Evolutionary conservation across 2,888 invertebrate species (phyloP).

Genomic region (Zeuzera pyrina): DNA sequence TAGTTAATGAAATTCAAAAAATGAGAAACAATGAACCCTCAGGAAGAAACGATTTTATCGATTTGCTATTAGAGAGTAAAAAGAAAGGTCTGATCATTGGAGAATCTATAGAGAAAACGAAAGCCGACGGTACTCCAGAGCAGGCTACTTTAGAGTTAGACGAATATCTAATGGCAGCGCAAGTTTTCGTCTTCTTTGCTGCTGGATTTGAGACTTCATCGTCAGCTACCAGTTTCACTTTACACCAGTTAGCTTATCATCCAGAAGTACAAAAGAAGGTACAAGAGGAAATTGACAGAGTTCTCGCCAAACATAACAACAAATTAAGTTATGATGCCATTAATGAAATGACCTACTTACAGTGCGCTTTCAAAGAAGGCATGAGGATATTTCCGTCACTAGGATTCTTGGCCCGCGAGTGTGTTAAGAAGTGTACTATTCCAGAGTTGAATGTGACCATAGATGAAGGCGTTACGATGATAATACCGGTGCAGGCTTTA

Average conservation of each 20-base stretch:
- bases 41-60: slow-evolving; percentile 39
- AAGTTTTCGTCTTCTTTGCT: slow-evolving; percentile 43
- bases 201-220: slow-evolving; percentile 49
- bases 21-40: slow-evolving; percentile 36
- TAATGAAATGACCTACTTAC: slow-evolving; percentile 38
- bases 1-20: slow-evolving; percentile 35
- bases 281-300: slow-evolving; percentile 34
- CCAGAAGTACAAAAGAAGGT: slow-evolving; percentile 33
- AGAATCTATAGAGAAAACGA: slow-evolving; percentile 33
- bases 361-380: slow-evolving; percentile 38
- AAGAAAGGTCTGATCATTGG: slow-evolving; percentile 30
- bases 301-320: slow-evolving; percentile 26
- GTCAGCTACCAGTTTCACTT: slow-evolving; percentile 38
- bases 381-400: slow-evolving; percentile 46
- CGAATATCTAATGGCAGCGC: slow-evolving; percentile 34
- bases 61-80: slow-evolving; percentile 34
- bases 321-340: slow-evolving; percentile 38
- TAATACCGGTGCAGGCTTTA: slow-evolving; percentile 29
- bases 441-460: slow-evolving; percentile 32
- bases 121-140: slow-evolving; percentile 26
- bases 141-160: slow-evolving; percentile 24
- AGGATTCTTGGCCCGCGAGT: slow-evolving; percentile 33
- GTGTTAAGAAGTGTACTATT: slow-evolving; percentile 32
- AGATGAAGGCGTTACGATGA: slow-evolving; percentile 32
- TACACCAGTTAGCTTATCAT: slow-evolving; percentile 39